These are phyloP conservation scores for Notocelia uddmanniana DNA, from an alignment of 2,888 invertebrate species.

Conservation along the genomic window DNA sequence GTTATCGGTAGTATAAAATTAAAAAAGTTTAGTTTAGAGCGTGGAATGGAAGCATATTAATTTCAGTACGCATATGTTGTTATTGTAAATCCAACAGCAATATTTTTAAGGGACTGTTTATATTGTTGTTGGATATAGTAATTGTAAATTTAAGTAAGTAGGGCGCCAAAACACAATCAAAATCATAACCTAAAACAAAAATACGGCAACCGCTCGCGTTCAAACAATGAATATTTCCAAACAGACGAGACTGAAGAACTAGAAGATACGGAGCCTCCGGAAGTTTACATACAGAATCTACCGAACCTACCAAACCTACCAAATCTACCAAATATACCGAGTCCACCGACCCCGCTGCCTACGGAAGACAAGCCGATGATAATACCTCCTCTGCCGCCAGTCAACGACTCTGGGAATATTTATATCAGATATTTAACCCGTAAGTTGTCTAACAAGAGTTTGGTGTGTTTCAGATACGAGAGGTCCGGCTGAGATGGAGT, in stretches of 20 bases:
- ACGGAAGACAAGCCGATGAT: slow-evolving; percentile 58
- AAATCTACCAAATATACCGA: slow-evolving; percentile 30
- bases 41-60: slow-evolving; percentile 26
- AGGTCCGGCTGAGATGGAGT: not conserved
- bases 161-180: slow-evolving; percentile 35
- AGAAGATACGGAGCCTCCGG: slow-evolving; percentile 72
- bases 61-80: not conserved
- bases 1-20: not conserved
- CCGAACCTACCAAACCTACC: slow-evolving; percentile 41
- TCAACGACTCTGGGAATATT: slow-evolving; percentile 70
- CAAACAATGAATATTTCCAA: slow-evolving; percentile 62
- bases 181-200: slow-evolving; percentile 55
- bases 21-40: slow-evolving; percentile 1
- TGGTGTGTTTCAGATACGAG: slow-evolving; percentile 68
- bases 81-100: slow-evolving; percentile 32
- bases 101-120: not conserved
- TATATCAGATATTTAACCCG: slow-evolving; percentile 81
- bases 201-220: slow-evolving; percentile 79
- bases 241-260: slow-evolving; percentile 74
- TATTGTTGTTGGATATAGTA: slow-evolving; percentile 10
- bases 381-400: slow-evolving; percentile 61
- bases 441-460: slow-evolving; percentile 61
- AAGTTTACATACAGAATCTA: slow-evolving; percentile 46
- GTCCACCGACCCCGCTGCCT: slow-evolving; percentile 45
- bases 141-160: not conserved